A percentile compares a stretch with the other conserved stretches of the same genome.
Evolutionary conservation across 2,888 invertebrate genomes (phyloP).

Genomic region (Physocephala rufipes): DNA sequence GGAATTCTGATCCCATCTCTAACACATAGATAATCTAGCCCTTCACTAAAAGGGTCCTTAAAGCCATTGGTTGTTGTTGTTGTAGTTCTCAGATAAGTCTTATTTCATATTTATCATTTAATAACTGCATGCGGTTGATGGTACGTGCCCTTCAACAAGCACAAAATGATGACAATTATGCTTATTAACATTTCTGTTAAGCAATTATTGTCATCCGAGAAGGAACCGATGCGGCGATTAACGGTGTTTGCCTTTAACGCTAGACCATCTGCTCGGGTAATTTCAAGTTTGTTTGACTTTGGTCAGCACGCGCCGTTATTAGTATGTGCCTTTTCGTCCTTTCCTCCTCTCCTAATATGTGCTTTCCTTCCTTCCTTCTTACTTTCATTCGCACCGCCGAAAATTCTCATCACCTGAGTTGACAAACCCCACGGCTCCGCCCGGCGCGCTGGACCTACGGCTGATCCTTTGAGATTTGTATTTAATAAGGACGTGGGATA

Average conservation of each 20-base stretch:
- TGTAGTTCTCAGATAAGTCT: too few species aligned
- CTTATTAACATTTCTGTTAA: conserved; percentile 57
- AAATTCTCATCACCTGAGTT: neutral
- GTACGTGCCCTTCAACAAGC: conserved; percentile 13
- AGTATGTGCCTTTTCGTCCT: neutral
- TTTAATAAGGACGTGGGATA: conserved; percentile 6
- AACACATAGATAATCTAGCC: neutral
- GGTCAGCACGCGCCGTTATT: neutral
- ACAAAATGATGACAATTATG: conserved; percentile 46
- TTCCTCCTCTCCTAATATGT: too few species aligned
- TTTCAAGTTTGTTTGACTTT: conserved; percentile 8
- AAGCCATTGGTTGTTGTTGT: too few species aligned
- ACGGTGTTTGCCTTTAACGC: conserved; percentile 25
- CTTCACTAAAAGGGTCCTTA: neutral
- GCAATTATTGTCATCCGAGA: conserved; percentile 55
- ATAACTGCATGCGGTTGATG: conserved; percentile 27
- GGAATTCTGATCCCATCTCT: neutral
- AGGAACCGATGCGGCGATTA: conserved; percentile 20
- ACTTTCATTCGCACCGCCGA: neutral
- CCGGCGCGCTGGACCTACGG: neutral
- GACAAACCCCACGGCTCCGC: conserved; percentile 16
- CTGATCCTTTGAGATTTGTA: neutral
- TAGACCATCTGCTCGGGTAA: conserved; percentile 29
- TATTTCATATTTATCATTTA: conserved; percentile 24
- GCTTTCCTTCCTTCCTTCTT: neutral